These are phyloP conservation scores for Lepetodrilus schrolli DNA, from an alignment of 2,888 invertebrate species.

Conservation along the genomic window DNA sequence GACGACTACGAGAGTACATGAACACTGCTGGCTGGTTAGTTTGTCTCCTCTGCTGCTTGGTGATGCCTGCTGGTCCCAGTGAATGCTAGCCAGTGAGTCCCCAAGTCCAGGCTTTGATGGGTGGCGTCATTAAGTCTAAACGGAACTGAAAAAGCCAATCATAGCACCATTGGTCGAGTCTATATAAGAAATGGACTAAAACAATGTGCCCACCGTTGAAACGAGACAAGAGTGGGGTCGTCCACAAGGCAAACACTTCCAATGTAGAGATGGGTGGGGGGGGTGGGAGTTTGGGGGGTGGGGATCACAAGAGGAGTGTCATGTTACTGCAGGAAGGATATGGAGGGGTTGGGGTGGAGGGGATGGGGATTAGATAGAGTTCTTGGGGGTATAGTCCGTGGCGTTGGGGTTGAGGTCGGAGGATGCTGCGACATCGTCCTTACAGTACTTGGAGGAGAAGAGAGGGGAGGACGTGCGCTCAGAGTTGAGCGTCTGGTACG, in stretches of 20 bases:
- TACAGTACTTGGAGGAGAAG: constrained; percentile 56
- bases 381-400: constrained; percentile 90
- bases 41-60: neutral
- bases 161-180: constrained; percentile 29
- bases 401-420: constrained; percentile 91
- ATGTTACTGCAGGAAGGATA: constrained; percentile 6
- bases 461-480: constrained; percentile 60
- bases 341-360: neutral
- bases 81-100: neutral
- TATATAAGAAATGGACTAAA: constrained; percentile 29
- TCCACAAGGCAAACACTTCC: neutral
- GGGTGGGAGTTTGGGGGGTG: neutral
- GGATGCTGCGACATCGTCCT: constrained; percentile 52
- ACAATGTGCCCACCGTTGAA: neutral
- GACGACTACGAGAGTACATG: neutral
- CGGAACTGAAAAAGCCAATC: constrained; percentile 27
- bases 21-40: constrained; percentile 4
- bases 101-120: too few species aligned
- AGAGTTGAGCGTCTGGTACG: constrained; percentile 48
- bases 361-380: constrained; percentile 38
- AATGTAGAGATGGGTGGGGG: neutral
- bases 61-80: neutral
- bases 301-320: constrained; percentile 2
- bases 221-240: neutral
- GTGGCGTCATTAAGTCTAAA: too few species aligned